Conservation (phyloP, 2,113 vertebrate species). For the Tragelaphus strepsiceros region DNA sequence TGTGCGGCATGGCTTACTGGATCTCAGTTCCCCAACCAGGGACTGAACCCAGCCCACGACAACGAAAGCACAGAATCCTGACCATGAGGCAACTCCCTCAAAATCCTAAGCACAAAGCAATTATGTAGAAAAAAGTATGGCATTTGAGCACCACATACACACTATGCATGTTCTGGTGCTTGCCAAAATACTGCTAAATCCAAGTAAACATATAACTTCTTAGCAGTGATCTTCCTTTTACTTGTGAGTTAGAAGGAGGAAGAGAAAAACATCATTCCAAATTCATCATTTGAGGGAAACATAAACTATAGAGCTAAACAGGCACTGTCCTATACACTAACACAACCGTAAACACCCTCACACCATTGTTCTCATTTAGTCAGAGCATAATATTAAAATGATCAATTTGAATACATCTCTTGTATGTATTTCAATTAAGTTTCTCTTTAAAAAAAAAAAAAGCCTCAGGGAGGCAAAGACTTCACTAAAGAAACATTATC, state of each 20-base stretch:
- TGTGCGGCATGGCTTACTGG: background rate
- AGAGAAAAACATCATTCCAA: background rate
- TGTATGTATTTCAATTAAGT: background rate
- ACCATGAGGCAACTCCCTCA: background rate
- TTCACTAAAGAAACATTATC: background rate
- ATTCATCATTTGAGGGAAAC: background rate
- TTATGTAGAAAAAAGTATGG: background rate
- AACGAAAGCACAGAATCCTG: background rate
- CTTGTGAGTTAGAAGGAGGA: background rate
- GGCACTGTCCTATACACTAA: background rate
- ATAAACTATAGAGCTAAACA: background rate
- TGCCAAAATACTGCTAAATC: background rate
- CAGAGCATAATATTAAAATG: background rate
- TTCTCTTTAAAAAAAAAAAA: background rate
- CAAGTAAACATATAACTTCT: background rate
- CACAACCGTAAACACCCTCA: background rate
- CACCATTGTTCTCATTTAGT: background rate
- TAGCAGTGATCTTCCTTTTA: background rate
- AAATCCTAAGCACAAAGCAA: slow-evolving; percentile 32
- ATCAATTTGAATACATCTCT: background rate
- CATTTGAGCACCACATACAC: background rate
- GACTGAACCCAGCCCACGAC: background rate
- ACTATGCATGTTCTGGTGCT: background rate
- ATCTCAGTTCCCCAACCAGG: background rate
- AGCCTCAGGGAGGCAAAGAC: background rate